Evolutionary conservation across 2,113 vertebrate genomes (phyloP), one percentile per base, ranked within the genome.

Genomic region (Oenanthe melanoleuca): DNA sequence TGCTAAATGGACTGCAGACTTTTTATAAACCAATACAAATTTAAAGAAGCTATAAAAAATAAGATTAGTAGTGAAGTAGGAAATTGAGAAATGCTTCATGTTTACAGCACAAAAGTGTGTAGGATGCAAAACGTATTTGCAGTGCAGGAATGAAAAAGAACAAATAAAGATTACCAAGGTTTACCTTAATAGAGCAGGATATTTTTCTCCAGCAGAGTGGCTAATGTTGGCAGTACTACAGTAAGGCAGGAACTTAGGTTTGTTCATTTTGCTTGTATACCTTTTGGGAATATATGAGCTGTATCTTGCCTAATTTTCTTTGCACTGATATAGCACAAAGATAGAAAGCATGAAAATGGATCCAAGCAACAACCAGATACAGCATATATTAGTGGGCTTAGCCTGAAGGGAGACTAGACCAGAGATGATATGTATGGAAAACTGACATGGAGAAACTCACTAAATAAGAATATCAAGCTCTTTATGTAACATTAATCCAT

Each of bases 301-400:
- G 63, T 89, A 97, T 92, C 95, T 96, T 73, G 47, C 53, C 55
- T 93, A 79, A 95, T 86, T 96, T 91, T 40, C 40, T 91, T 92
- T 75, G 57, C 65, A 88, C 60, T 91, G 94, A 92, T 95, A 92
- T 14, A 69, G 89, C 78, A 92, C 95, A 87, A 95, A 93, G 95
- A 97, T 92, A 82, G 28, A 96, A 92, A 97, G 74, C 74, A 92
- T 57, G 95, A 83, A 96, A 96, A 94, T 75, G 59, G 94, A 89
- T 91, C 82, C 73, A 80, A 91, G 70, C 47, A 95, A 78, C 59
- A 88, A 57, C 53, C 57, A 93, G 95, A 59, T 93, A 89, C 18
- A 5, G 13, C 44, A 37, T 72, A 47, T 78, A 93, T 95, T 97
- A 88, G 60, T 74, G 45, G 31, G 6, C 47, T 96, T 67, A 92